Evolutionary conservation across 2,797 vertebrate species (phyloP), one percentile per base, ranked within the genome.

Genomic region (Micromesistius poutassou): DNA sequence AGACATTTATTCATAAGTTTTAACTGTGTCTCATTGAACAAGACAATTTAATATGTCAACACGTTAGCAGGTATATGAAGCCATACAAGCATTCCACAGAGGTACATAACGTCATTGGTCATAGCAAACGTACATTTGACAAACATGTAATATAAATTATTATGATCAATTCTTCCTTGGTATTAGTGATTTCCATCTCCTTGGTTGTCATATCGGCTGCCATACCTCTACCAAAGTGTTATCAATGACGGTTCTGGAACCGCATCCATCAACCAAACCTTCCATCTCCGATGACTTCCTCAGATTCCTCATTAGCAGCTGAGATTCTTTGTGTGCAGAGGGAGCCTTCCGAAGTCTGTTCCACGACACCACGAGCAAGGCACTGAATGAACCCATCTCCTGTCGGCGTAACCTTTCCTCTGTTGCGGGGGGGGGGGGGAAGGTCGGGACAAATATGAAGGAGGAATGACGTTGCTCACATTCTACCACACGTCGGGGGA

Each of bases 31-130:
- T 13, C 62, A 25, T 10, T 28, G 62, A 3, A 68, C 62, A 28
- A 68, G 4, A 68, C 62, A 25, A 62, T 50, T 50, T 16, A 50
- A 22, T 50, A 68, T 68, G 25, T 68, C 62, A 68, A 28, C 62
- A 68, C 62, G 9, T 68, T 25, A 28, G 62, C 62, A 28, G 62
- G 62, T 68, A 25, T 68, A 68, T 68, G 46, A 68, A 28, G 25
- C 62, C 62, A 28, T 28, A 28, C 25, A 68, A 28, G 62, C 62
- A 68, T 68, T 68, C 62, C n/a, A 25, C 7, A 62, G 55, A 62
- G 62, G 25, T 68, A 68, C 62, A 68, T 68, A 68, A 10, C n/a
- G 22, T 62, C 55, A 68, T 68, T 68, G 62, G 62, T 68, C 62
- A 28, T 30, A 68, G 62, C 62, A 68, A 28, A 68, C 62, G 28